Evolutionary conservation across 2,888 invertebrate species (phyloP), one percentile per base, ranked within the genome.

Genomic region (Rutpela maculata): DNA sequence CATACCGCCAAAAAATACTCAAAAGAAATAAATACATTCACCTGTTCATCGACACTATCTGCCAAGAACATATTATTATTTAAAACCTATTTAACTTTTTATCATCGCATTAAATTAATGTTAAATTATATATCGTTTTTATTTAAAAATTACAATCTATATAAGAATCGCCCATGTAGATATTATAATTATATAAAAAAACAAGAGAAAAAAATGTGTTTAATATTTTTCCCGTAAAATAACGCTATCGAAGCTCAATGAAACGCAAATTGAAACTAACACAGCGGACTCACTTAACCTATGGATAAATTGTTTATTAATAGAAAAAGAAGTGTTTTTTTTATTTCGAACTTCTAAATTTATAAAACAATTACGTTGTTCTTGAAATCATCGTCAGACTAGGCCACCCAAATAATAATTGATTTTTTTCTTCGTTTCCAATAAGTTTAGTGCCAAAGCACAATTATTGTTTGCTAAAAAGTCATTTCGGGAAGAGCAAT

Each of bases 21-120:
- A n/a, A n/a, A 50, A 50, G 50, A 50, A 50, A 17, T n/a, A 50
- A n/a, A 50, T 50, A 50, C 50, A 50, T n/a, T 50, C 50, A 50
- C 50, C 50, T 50, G 50, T 50, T 50, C 50, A 50, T 50, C 50
- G n/a, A 50, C 50, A 50, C 50, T 50, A n/a, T 50, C 50, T 12
- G 15, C 11, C 50, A 50, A 17, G 50, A 50, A 50, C 50, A 50
- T 50, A 7, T 50, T 50, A 50, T 50, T 50, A 50, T 50, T 35
- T 50, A 50, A 50, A 50, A 50, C n/a, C 50, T 50, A n/a, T 50
- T 50, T 50, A 50, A 50, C 50, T 50, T 50, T 50, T 50, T 50
- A 50, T 7, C 43, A 43, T 50, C n/a, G 6, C n/a, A 6, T 50
- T 50, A 50, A 15, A 50, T 50, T 50, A 50, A 50, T 50, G 50